Evolutionary conservation across 2,113 vertebrate genomes (phyloP), one percentile per base, ranked within the genome.

Genomic region (Brienomyrus longianalis): DNA sequence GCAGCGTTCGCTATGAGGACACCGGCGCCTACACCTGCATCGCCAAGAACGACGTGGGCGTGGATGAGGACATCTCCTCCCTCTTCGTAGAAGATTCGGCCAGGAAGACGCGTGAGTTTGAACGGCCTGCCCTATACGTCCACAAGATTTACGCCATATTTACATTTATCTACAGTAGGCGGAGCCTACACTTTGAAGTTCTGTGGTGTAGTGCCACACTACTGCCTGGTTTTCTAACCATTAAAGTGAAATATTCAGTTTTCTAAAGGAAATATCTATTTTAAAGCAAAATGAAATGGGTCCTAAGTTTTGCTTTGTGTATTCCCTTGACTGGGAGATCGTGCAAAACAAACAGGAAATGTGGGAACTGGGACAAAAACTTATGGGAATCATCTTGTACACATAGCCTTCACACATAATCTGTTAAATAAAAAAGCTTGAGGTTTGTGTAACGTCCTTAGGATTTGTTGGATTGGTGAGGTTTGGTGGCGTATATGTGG

Each of bases 21-120:
- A 99, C 98, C 0, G 98, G 98, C 1, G 98, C 98, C 1, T 99
- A 99, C 77, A 99, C 98, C 77, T 99, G 98, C 96, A 99, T 99
- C 56, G 98, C 98, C 93, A 99, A 97, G 91, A 99, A 99, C 0
- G 98, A 99, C 88, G 98, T 97, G 91, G 98, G 98, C 1, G 98
- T 99, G 93, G 98, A 99, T 0, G 98, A 99, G 91, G 98, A 99
- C 13, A 99, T 99, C 90, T 99, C 98, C 11, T 99, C 98, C 0
- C 97, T 99, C 52, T 99, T 99, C 93, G 96, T 99, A 0, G 98
- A 99, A 92, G 98, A 99, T 83, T 99, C 98, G 0, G 98, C 98
- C 0, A 97, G 97, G 92, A 99, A 99, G 93, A 99, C 98, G 3
- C 95, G 98, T 98, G 94, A 97, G 98, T 94, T 54, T 17, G 21